Percentiles rank a stretch among this genome's conserved stretches.
phyloP scores from a whole-genome alignment of 2,113 vertebrate species.

The Phalacrocorax brasilianus region DNA sequence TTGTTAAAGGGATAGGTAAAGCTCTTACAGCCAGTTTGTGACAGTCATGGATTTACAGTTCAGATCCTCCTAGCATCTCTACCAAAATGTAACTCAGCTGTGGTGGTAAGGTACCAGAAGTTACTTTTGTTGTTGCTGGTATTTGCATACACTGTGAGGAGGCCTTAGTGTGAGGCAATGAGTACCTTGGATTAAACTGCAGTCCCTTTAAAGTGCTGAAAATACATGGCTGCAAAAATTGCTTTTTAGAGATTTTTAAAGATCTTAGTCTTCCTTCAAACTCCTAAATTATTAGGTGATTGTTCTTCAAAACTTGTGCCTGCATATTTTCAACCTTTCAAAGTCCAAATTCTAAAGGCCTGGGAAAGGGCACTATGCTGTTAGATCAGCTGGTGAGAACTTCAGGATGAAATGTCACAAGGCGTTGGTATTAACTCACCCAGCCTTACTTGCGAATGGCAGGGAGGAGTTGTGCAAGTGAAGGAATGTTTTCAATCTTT shows the following conservation, averaged over 20 bases:
- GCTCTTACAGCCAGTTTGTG: background rate
- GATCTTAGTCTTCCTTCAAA: background rate
- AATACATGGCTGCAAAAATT: background rate
- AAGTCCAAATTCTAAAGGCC: background rate
- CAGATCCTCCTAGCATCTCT: background rate
- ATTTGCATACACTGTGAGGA: background rate
- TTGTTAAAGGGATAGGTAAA: background rate
- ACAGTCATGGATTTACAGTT: background rate
- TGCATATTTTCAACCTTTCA: background rate
- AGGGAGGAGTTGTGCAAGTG: background rate
- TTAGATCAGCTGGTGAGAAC: background rate
- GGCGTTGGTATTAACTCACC: background rate
- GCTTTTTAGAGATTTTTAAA: background rate
- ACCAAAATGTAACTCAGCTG: background rate
- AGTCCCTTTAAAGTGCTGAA: background rate
- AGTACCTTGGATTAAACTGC: rapidly evolving
- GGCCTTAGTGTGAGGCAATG: background rate
- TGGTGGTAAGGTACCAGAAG: background rate
- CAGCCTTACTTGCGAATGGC: background rate
- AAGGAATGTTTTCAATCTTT: background rate
- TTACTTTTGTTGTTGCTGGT: background rate
- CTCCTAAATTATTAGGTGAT: background rate
- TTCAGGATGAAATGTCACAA: background rate
- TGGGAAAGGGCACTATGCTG: background rate
- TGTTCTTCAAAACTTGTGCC: background rate